Base-by-base conservation (phyloP, 2,797 vertebrate genomes). In the Pipistrellus pipistrellus region DNA sequence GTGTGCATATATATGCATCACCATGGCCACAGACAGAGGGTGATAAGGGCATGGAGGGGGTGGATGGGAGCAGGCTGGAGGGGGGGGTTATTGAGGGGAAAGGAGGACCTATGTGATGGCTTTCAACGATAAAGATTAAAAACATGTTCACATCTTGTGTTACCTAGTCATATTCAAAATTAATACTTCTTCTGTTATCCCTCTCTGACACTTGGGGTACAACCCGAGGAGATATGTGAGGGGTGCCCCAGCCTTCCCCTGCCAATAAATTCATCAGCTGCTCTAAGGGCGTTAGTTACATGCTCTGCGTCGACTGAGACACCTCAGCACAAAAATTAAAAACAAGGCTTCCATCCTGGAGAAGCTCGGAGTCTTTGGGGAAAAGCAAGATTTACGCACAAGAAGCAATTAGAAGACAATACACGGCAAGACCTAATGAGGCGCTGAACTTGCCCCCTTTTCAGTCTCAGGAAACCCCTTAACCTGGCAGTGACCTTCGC, bases 391-490 rank as follows among this genome's bases (percentile, higher is more conserved):
- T 86, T 95, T 95, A 84, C 1, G 8, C 41, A 92, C 85, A 91
- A 95, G 94, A 94, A 90, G 41, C 88, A 76, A 92, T 93, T 78
- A 95, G 78, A 91, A 95, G 92, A 96, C 93, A 97, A 95, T 86
- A 62, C 57, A 53, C 88, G 38, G 81, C 53, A 41, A 76, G 25
- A 25, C 35, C 55, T 72, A 88, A 84, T n/a, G 88, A 94, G 77
- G 91, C 18, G 2, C 8, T 44, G 27, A 76, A 85, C 20, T 62
- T 66, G 41, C 62, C n/a, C n/a, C 55, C 57, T 85, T 66, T 92
- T 80, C 46, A 51, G 57, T 51, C 5, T 85, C 89, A 95, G 95
- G 94, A 95, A 96, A 80, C 62, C 46, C 57, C 48, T 78, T 83
- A 53, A 30, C 69, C 88, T 90, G 44, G 35, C 73, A 80, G 62